A percentile compares a stretch with the other conserved stretches of the same genome.
phyloP scores from a whole-genome alignment of 1,140 invertebrate species.

The Dinothrombium tinctorium region DNA sequence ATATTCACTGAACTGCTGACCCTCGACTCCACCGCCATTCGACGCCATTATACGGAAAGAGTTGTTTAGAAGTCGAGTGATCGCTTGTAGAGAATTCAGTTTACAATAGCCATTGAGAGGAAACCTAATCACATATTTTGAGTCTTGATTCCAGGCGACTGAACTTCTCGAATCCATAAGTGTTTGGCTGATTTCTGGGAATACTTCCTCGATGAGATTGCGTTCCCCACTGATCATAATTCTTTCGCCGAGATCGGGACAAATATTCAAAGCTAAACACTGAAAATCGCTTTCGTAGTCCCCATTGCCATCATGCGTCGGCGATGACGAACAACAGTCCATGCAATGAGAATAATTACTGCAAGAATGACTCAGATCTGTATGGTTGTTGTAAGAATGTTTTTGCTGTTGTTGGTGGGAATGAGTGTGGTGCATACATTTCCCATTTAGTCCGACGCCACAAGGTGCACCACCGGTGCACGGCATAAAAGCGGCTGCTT shows the following conservation, averaged over 20 bases:
- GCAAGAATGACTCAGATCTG: too few relatives aligned
- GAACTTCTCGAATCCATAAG: slow-evolving; percentile 52
- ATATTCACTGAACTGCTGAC: slow-evolving; percentile 78
- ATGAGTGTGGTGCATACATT: too few relatives aligned
- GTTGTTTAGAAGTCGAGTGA: slow-evolving; percentile 58
- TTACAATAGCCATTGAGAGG: slow-evolving; percentile 79
- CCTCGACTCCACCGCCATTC: slow-evolving; percentile 64
- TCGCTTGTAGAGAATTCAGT: slow-evolving; percentile 66
- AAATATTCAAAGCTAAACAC: slow-evolving; percentile 62
- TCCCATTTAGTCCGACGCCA: too few relatives aligned
- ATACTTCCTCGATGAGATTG: slow-evolving; percentile 31
- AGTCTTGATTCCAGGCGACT: slow-evolving; percentile 56
- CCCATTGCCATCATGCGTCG: too few relatives aligned
- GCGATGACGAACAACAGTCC: too few relatives aligned
- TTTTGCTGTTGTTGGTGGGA: too few relatives aligned
- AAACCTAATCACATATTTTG: slow-evolving; percentile 60
- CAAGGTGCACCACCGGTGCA: too few relatives aligned
- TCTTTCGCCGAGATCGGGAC: slow-evolving; percentile 49
- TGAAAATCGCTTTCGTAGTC: slow-evolving; percentile 33
- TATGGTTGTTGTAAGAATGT: too few relatives aligned
- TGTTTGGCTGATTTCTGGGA: slow-evolving; percentile 62
- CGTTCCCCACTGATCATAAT: slow-evolving; percentile 25
- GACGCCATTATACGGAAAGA: slow-evolving; percentile 56
- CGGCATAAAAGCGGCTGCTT: too few relatives aligned
- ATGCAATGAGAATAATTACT: too few relatives aligned